Conservation (phyloP, 1,140 invertebrate genomes). For the Drosophila varians region DNA sequence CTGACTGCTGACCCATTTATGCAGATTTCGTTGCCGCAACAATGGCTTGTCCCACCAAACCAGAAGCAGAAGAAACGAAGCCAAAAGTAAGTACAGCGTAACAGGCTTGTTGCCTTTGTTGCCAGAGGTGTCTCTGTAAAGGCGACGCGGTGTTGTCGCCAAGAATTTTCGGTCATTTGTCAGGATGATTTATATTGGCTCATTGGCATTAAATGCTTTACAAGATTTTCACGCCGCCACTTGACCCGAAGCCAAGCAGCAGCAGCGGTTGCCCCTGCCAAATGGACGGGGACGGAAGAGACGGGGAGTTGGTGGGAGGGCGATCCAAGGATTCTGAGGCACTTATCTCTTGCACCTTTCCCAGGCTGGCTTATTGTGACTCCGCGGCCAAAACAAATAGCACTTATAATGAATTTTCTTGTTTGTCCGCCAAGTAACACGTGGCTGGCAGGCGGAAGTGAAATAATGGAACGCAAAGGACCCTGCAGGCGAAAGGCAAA, state of each 20-base stretch:
- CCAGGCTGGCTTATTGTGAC: slow-evolving; percentile 4
- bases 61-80: slow-evolving; percentile 22
- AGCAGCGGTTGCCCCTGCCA: too few relatives aligned
- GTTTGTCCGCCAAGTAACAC: slow-evolving; percentile 63
- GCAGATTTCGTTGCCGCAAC: slow-evolving; percentile 67
- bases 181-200: slow-evolving; percentile 79
- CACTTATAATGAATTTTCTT: slow-evolving; percentile 66
- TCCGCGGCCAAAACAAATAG: slow-evolving; percentile 58
- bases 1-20: slow-evolving; percentile 71
- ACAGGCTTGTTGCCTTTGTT: slow-evolving; percentile 45
- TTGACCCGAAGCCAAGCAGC: slow-evolving; percentile 48
- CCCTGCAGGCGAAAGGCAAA: slow-evolving; percentile 37
- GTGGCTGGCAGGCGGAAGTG: slow-evolving; percentile 65
- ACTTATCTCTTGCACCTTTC: slow-evolving; percentile 31
- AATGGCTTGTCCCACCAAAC: slow-evolving; percentile 55
- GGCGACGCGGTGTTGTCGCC: slow-evolving; percentile 42
- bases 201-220: slow-evolving; percentile 76
- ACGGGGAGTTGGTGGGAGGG: too few relatives aligned
- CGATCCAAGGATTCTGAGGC: slow-evolving; percentile 1
- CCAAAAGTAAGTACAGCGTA: slow-evolving; percentile 51
- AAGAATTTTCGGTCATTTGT: slow-evolving; percentile 73
- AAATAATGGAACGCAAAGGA: slow-evolving; percentile 36
- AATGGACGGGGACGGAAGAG: too few relatives aligned
- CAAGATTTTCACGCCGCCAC: slow-evolving; percentile 65
- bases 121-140: slow-evolving; percentile 18